These are phyloP conservation scores for Hyperoplus lanceolatus DNA, from an alignment of 2,797 vertebrate species.

Conservation along the genomic window DNA sequence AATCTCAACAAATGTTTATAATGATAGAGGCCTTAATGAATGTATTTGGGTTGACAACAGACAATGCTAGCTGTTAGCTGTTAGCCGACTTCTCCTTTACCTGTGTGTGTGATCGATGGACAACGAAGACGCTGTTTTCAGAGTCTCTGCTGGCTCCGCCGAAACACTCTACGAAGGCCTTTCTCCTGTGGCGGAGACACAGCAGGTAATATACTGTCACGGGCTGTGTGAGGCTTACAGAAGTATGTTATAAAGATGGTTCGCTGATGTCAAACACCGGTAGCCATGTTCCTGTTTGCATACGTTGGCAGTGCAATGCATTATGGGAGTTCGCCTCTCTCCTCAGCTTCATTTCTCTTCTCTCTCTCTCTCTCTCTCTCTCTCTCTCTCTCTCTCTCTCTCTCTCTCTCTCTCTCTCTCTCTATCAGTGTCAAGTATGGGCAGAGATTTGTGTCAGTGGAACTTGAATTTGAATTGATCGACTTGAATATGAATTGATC, in stretches of 20 bases:
- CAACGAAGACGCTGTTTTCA: slow-evolving; percentile 38
- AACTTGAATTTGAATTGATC: no score
- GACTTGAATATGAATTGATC: no score
- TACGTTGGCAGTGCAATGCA: slow-evolving; percentile 85
- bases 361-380: background rate
- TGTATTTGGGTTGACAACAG: background rate
- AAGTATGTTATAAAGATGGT: slow-evolving; percentile 16
- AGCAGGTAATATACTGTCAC: slow-evolving; percentile 15
- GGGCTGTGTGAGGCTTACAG: slow-evolving; percentile 16
- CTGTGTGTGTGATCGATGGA: slow-evolving; percentile 55
- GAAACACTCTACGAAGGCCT: slow-evolving; percentile 1
- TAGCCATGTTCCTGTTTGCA: slow-evolving; percentile 83
- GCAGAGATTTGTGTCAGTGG: no score
- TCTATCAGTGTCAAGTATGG: background rate
- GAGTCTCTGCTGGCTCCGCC: slow-evolving; percentile 36
- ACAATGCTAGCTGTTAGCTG: slow-evolving; percentile 38
- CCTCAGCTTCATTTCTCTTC: background rate
- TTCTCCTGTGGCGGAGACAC: slow-evolving; percentile 23
- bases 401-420: background rate
- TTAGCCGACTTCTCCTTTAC: slow-evolving; percentile 54
- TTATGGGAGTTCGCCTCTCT: slow-evolving; percentile 63
- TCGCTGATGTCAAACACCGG: slow-evolving; percentile 71
- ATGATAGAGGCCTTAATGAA: background rate
- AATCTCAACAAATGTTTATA: background rate
- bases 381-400: background rate